Percentiles rank a stretch among this genome's conserved stretches.
phyloP scores from a whole-genome alignment of 2,113 vertebrate genomes.

The Corvus moneduloides region DNA sequence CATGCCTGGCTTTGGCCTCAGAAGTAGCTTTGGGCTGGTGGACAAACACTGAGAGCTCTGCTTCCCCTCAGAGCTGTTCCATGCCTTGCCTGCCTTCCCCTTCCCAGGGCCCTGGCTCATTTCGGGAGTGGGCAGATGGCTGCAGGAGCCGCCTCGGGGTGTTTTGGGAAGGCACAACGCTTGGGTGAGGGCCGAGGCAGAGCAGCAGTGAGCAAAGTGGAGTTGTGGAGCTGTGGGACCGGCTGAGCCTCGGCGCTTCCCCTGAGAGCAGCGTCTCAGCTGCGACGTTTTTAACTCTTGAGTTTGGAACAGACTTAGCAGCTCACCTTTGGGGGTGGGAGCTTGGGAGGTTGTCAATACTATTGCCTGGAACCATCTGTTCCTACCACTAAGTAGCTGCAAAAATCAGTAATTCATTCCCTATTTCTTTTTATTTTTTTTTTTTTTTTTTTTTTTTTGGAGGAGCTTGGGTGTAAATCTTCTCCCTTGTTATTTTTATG shows the following conservation, averaged over 20 bases:
- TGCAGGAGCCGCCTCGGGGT: neutral
- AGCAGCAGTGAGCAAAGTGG: neutral
- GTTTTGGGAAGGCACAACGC: neutral
- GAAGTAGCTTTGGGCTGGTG: neutral
- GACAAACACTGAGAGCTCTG: neutral
- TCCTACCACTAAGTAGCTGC: constrained; percentile 31
- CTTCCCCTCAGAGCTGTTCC: neutral
- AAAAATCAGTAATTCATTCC: constrained; percentile 23
- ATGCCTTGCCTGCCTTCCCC: neutral
- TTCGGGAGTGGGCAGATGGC: rapidly evolving
- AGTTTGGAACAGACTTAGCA: constrained; percentile 22
- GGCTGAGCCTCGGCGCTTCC: neutral
- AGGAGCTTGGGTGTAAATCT: neutral
- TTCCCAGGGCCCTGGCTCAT: rapidly evolving
- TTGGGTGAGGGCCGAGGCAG: neutral
- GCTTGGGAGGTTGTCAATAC: constrained; percentile 44
- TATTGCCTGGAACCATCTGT: constrained; percentile 53
- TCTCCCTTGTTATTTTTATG: neutral
- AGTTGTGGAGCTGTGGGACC: neutral
- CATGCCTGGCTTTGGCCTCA: neutral
- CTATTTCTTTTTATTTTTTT: too few relatives aligned
- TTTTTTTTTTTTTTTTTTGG: neutral
- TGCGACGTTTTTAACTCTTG: neutral
- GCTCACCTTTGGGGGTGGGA: constrained; percentile 60
- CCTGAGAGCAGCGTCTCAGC: rapidly evolving